Base-by-base conservation (phyloP, 2,113 vertebrate genomes). In the Thamnophis sirtalis region DNA sequence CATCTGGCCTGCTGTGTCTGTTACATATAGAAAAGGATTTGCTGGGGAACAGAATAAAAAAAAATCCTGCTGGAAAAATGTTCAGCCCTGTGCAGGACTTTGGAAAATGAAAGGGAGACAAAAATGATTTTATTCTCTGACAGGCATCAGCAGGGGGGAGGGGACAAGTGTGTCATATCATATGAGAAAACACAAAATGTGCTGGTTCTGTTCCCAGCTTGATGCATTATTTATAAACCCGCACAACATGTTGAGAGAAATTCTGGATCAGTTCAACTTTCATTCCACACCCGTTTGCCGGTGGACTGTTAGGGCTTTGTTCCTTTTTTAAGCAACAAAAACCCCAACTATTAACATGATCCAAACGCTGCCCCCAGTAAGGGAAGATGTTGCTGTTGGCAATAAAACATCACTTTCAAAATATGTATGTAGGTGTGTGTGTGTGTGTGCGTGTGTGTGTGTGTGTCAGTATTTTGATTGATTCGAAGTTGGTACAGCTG, bases 121-220 rank as follows among this genome's bases (percentile, higher is more conserved):
- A n/a, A 33, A 28, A 2, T 1, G 0, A 26, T 49, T n/a, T 93
- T n/a, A 56, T 90, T 80, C 9, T n/a, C 33, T 80, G 88, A 68
- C 56, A 26, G 24, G 53, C 9, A 2, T 3, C 11, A 9, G 53
- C 51, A 9, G 3, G 15, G 3, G 56, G 43, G 43, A 43, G 43
- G 43, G 43, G 3, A 2, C 48, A 84, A 0, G 21, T 26, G 0
- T 89, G 55, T 26, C 4, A 0, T 0, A 9, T 24, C 48, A 26
- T n/a, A n/a, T 0, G 17, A 3, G 33, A 8, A 33, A 3, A 0
- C 6, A 28, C 63, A 87, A 50, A 50, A 11, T 0, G 13, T 80
- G 0, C 19, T 33, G 5, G 55, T 63, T 88, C 68, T 28, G 53
- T 88, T 84, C 17, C 49, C 21, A 38, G 50, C 8, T 5, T 43